Evolutionary conservation across 2,113 vertebrate species (phyloP), one percentile per base, ranked within the genome.

Genomic region (Syngnathus floridae): DNA sequence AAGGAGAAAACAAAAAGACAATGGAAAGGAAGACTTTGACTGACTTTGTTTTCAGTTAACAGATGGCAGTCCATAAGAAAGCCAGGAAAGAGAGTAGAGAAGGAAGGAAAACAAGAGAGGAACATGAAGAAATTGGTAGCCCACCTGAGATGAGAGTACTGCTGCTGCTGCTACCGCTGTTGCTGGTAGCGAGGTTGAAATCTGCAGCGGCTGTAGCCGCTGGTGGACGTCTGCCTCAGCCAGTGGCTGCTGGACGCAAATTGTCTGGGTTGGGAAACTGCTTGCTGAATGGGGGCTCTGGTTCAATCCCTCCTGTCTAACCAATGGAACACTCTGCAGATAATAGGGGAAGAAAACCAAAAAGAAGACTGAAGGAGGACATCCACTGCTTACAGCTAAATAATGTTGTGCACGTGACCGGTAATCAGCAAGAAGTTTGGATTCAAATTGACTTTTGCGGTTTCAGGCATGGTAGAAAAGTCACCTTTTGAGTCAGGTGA

Each of bases 401-500:
- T 3, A 3, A 3, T 31, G 26, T 31, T 31, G 26, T 31, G 26
- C 26, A 31, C 17, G 2, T 7, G 3, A 49, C 7, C 0, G 48
- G 9, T 7, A 7, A 17, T 48, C 1, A 19, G 46, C 46, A 6
- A 5, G 7, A 7, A 31, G 26, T 56, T 56, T 56, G 26, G 54
- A 35, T 56, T 56, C 26, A 5, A 35, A 55, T 35, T 1, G 21
- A 22, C 48, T 5, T 19, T 51, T 2, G 7, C 8, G 10, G 4
- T 26, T 26, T 8, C 56, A 8, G 71, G 35, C 1, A 45, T 55
- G 21, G 5, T 31, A 37, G 35, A 65, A 17, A 21, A 55, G 90
- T 91, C 64, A 96, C 95, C 91, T 93, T 92, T 76, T 93, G 93
- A 60, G 77, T 5, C 5, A 74, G 66, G 0, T 89, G 74, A 8